Evolutionary conservation across 2,888 invertebrate species (phyloP).

Genomic region (Pandemis heparana): DNA sequence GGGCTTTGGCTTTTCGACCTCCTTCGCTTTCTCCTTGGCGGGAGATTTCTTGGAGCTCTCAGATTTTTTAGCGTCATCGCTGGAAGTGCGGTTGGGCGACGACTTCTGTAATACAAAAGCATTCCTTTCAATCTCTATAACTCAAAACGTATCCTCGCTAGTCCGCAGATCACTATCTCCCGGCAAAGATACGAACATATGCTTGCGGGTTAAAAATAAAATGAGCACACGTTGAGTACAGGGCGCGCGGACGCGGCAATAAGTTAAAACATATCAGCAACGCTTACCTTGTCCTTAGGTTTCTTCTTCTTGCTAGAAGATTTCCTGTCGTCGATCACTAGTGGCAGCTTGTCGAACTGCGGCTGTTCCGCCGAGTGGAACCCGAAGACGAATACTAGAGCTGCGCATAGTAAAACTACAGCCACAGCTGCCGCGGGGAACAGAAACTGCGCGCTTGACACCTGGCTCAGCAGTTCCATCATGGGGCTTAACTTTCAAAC

Average conservation of each 20-base stretch:
- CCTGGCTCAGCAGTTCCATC: constrained; percentile 87
- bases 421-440: constrained; percentile 86
- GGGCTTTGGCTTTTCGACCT: constrained; percentile 80
- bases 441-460: constrained; percentile 84
- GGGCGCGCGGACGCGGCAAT: constrained; percentile 26
- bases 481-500: constrained; percentile 65
- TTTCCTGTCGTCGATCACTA: constrained; percentile 88
- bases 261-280: constrained; percentile 54
- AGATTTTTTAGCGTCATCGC: constrained; percentile 84
- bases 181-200: constrained; percentile 67
- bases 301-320: constrained; percentile 89
- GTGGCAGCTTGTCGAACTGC: constrained; percentile 90
- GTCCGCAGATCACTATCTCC: constrained; percentile 53
- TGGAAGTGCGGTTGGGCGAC: constrained; percentile 87
- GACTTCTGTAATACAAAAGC: constrained; percentile 79
- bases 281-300: constrained; percentile 89
- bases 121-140: constrained; percentile 9
- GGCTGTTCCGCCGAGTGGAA: constrained; percentile 93
- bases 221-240: constrained; percentile 65
- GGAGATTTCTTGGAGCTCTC: constrained; percentile 86
- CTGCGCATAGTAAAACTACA: constrained; percentile 89
- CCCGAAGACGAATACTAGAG: constrained; percentile 91
- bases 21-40: constrained; percentile 82
- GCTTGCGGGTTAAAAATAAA: constrained; percentile 83
- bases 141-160: constrained; percentile 21